These are phyloP conservation scores for Alfaro cultratus DNA, from an alignment of 2,797 vertebrate genomes.

Conservation along the genomic window DNA sequence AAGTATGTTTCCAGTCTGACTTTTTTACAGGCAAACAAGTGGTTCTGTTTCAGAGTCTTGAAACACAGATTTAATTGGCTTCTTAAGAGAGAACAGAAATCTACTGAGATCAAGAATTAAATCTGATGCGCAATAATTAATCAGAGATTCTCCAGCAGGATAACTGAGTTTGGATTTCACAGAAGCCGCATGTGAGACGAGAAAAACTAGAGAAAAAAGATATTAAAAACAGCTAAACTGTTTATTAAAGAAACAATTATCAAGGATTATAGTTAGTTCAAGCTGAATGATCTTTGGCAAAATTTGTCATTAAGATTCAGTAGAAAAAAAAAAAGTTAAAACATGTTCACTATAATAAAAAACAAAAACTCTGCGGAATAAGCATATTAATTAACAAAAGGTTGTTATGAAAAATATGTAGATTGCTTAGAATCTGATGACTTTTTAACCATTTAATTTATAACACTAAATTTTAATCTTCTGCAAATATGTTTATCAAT, in stretches of 20 bases:
- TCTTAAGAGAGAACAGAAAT: not conserved
- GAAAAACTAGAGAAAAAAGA: not conserved
- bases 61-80: not conserved
- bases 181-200: not conserved
- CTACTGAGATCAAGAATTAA: not conserved
- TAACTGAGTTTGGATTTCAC: too few relatives aligned
- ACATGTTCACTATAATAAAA: not conserved
- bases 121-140: not conserved
- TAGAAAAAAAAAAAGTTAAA: not conserved
- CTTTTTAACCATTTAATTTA: too few relatives aligned
- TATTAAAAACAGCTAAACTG: too few relatives aligned
- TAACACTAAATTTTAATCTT: too few relatives aligned
- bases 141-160: not conserved
- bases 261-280: not conserved
- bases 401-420: not conserved
- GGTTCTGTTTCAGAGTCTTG: not conserved
- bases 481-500: too few relatives aligned
- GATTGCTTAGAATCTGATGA: not conserved
- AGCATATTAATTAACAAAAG: not conserved
- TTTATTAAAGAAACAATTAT: too few relatives aligned
- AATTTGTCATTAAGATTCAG: not conserved
- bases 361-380: not conserved
- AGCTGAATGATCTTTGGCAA: not conserved
- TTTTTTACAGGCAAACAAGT: slow-evolving; percentile 10
- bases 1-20: slow-evolving; percentile 37